These are phyloP conservation scores for Watsonalla cultraria DNA, from an alignment of 2,888 invertebrate genomes.

Conservation along the genomic window DNA sequence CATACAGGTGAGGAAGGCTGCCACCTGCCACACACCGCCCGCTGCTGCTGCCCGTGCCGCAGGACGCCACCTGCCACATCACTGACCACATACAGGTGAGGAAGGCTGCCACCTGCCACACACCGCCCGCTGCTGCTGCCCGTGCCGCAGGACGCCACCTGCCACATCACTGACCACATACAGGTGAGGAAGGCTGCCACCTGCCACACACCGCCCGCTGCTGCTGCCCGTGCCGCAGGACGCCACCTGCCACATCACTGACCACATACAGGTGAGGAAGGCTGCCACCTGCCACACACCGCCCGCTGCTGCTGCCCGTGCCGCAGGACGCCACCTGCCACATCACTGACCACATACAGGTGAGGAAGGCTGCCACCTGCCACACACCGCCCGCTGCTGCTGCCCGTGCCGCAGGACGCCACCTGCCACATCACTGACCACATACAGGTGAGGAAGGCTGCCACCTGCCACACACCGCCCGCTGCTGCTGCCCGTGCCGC, in stretches of 20 bases:
- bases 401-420: slow-evolving; percentile 97
- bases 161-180: slow-evolving; percentile 97
- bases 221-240: slow-evolving; percentile 97
- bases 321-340: slow-evolving; percentile 81
- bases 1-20: slow-evolving; percentile 81
- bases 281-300: slow-evolving; percentile 49
- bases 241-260: slow-evolving; percentile 96
- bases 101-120: slow-evolving; percentile 66
- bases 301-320: too few species aligned
- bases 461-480: slow-evolving; percentile 11
- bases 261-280: slow-evolving; percentile 89
- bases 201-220: slow-evolving; percentile 78
- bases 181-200: slow-evolving; percentile 84
- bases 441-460: slow-evolving; percentile 81
- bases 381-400: slow-evolving; percentile 80
- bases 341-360: slow-evolving; percentile 95
- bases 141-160: slow-evolving; percentile 96
- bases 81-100: slow-evolving; percentile 92
- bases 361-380: slow-evolving; percentile 4
- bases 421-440: slow-evolving; percentile 98
- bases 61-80: slow-evolving; percentile 85
- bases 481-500: too few species aligned
- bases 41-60: too few species aligned
- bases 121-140: slow-evolving; percentile 87
- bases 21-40: slow-evolving; percentile 11